Evolutionary conservation across 1,140 invertebrate genomes (phyloP), one percentile per base, ranked within the genome.

Genomic region (Lethrus apterus): DNA sequence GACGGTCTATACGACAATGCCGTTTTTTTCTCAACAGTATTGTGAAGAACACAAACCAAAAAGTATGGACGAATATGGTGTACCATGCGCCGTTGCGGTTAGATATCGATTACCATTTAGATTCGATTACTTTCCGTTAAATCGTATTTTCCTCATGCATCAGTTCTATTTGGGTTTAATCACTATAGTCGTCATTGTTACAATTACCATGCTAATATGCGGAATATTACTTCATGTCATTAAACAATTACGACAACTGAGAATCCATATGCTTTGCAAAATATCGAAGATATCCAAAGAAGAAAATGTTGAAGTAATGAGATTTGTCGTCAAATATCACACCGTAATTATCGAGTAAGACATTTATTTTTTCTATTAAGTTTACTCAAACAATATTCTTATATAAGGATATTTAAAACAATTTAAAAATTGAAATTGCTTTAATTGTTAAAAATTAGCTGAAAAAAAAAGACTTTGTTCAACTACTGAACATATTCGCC

Each of bases 191-290:
- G 55, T 60, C 4, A 33, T 60, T 34, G 46, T 49, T 17, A 23
- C 20, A 2, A 14, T 60, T 3, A 57, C 58, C 2, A 55, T 55
- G 55, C 23, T 57, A 7, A 20, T 60, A 8, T 58, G 56, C 26
- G 55, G 56, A n/a, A 48, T 60, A 14, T 38, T 58, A 8, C 55
- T 54, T 43, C 55, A 60, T 35, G 51, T 56, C 14, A 49, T 52
- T 10, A 41, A 50, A 26, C 55, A 58, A 21, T 29, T 60, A 5
- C 32, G 50, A 24, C 18, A 60, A 50, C 44, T 58, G 2, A 46
- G 51, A 44, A 21, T 3, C 7, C 9, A 10, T 21, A 4, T 11
- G n/a, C 14, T 40, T n/a, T n/a, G n/a, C 17, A 14, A 40, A 19
- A 18, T 26, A 18, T 57, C n/a, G 10, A 50, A 9, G 9, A 24